A percentile compares a stretch with the other conserved stretches of the same genome.
These are phyloP conservation scores for Zhengitettix transpicula DNA, from an alignment of 2,888 invertebrate genomes.

Conservation along the genomic window DNA sequence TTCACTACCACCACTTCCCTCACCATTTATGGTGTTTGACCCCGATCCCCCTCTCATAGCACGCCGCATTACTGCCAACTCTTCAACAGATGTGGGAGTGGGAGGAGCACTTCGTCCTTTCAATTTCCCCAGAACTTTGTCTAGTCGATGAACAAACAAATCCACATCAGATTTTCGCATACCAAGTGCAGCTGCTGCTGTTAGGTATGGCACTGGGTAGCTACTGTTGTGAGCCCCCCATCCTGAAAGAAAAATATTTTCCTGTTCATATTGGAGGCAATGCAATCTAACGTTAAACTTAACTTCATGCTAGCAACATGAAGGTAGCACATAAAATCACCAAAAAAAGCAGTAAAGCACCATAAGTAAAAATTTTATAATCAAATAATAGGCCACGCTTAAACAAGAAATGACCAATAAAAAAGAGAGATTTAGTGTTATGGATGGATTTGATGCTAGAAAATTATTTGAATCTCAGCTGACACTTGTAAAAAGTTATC, in stretches of 20 bases:
- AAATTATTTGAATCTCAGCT: no score
- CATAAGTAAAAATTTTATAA: no score
- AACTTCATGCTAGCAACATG: no score
- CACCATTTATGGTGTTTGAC: slow-evolving; percentile 11
- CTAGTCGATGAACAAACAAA: slow-evolving; percentile 43
- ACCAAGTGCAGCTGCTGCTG: slow-evolving; percentile 56
- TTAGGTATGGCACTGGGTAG: slow-evolving; percentile 47
- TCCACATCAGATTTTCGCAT: slow-evolving; percentile 49
- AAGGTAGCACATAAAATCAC: no score
- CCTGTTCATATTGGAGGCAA: no score
- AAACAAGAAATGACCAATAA: no score
- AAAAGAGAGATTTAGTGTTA: no score
- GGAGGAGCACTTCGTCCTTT: slow-evolving; percentile 21
- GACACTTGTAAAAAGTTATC: no score
- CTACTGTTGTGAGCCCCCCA: slow-evolving; percentile 52
- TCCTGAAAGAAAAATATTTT: slow-evolving; percentile 26
- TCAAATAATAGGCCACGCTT: no score
- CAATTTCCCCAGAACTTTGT: slow-evolving; percentile 33
- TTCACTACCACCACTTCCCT: slow-evolving; percentile 15
- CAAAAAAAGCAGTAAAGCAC: no score
- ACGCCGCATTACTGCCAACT: slow-evolving; percentile 17
- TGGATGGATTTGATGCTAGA: no score
- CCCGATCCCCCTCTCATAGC: slow-evolving; percentile 14
- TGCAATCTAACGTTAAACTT: no score
- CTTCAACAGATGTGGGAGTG: slow-evolving; percentile 22